Percentiles rank a stretch among this genome's conserved stretches.
Conservation (phyloP, 2,113 vertebrate genomes). For the Thinocorus orbignyianus region DNA sequence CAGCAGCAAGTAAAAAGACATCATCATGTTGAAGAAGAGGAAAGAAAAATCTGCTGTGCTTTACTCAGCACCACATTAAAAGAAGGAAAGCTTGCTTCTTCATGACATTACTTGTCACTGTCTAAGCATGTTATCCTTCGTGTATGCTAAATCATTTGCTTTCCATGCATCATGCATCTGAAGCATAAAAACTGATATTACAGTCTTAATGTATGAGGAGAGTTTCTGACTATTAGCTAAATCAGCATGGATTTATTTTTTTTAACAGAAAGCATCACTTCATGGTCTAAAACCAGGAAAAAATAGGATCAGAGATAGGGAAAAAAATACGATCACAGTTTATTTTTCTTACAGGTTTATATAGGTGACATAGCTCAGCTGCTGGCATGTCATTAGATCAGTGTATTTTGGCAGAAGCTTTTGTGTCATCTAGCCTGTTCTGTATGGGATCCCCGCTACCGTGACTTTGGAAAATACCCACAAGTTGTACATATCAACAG, state of each 20-base stretch:
- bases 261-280: not conserved
- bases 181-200: not conserved
- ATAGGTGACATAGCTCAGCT: not conserved
- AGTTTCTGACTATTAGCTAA: not conserved
- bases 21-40: not conserved
- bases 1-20: not conserved
- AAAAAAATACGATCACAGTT: not conserved
- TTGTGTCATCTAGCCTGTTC: not conserved
- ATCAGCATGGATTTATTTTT: not conserved
- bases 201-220: not conserved
- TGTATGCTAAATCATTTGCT: not conserved
- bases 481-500: not conserved
- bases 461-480: not conserved
- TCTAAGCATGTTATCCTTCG: not conserved
- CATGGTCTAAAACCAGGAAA: not conserved
- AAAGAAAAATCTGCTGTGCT: conserved; percentile 2
- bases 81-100: not conserved
- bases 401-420: not conserved
- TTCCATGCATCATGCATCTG: not conserved
- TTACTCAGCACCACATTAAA: not conserved
- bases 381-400: not conserved
- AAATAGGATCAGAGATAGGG: not conserved
- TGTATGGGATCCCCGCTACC: not conserved
- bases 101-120: not conserved
- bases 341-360: not conserved